Base-by-base conservation (phyloP, 2,113 vertebrate genomes). In the Gnathonemus echidnorhynchus region DNA sequence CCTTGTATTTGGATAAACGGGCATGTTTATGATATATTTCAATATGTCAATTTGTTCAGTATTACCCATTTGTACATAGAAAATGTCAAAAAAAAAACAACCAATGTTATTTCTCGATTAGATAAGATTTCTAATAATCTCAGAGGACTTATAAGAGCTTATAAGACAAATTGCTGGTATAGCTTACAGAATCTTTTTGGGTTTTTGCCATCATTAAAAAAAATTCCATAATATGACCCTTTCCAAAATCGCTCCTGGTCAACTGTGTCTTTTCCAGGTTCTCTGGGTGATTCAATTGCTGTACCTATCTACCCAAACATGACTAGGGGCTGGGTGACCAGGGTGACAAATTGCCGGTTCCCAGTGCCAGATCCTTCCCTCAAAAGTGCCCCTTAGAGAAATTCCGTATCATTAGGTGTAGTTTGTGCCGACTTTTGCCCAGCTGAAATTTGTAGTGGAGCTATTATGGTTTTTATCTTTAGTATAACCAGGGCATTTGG, bases 371-470 rank as follows among this genome's bases (percentile, higher is more conserved):
- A 6, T 86, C 24, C 46, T 5, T 86, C 45, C 84, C 8, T 49
- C 84, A 48, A 27, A 86, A 86, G 48, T 49, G 84, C 46, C n/a
- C 45, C 48, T 86, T 15, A 86, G 84, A 86, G 84, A 86, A 86
- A 86, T 49, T 86, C 24, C 10, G 84, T 86, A 50, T 86, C 84
- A 86, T 86, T 86, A 49, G 48, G 24, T 86, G 84, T 31, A 86
- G 84, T 86, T 86, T 86, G 24, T 27, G 6, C 84, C 7, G 45
- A n/a, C 45, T 86, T 86, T n/a, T 50, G 24, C 46, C 46, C 24
- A n/a, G 46, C 84, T 50, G 10, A 48, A 86, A 86, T 27, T 6
- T 48, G 45, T 48, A 24, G 84, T 15, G 35, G 35, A 80, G 45
- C 42, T 86, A n/a, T 86, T 27, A 49, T 50, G 45, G 24, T 49